Evolutionary conservation across 1,140 invertebrate species (phyloP), one percentile per base, ranked within the genome.

Genomic region (Temnothorax curvispinosus): DNA sequence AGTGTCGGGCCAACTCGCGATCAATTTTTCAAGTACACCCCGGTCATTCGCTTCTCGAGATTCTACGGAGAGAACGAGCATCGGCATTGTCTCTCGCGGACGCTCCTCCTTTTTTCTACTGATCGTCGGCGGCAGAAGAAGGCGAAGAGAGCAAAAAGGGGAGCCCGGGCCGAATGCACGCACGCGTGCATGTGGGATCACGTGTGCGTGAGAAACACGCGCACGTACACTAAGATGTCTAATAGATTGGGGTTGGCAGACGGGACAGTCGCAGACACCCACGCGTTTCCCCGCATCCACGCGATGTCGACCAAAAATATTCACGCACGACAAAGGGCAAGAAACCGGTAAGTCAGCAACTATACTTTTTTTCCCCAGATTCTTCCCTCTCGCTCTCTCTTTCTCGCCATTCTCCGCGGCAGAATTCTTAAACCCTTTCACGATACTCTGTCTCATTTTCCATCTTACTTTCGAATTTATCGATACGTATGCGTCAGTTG

Each of bases 251-350:
- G 86, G 76, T 90, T 92, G 92, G 89, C 87, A 89, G 87, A 91
- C 89, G 75, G 65, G 77, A 86, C 80, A 86, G 89, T 84, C 87
- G 88, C 84, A 89, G 60, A 91, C 92, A 87, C 92, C 92, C 89
- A 93, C 92, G 92, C 92, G 84, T 88, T 89, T 89, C 81, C 78
- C 87, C 87, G 87, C 85, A 88, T 90, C 87, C 90, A 89, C 90
- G 88, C 86, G 86, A 58, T 84, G 85, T 84, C 65, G 76, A 88
- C 86, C 88, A 88, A 91, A 93, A 93, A 93, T 93, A 93, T 93
- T 93, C 88, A 86, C 71, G 84, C 87, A 87, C 89, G 89, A 92
- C 92, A 92, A 93, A 93, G 90, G 87, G 90, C 89, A 91, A 92
- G 89, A 91, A 93, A 91, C 87, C 91, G 87, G 89, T 91, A 92